Evolutionary conservation across 2,797 vertebrate genomes (phyloP), one percentile per base, ranked within the genome.

Genomic region (Phrynocephalus forsythii): DNA sequence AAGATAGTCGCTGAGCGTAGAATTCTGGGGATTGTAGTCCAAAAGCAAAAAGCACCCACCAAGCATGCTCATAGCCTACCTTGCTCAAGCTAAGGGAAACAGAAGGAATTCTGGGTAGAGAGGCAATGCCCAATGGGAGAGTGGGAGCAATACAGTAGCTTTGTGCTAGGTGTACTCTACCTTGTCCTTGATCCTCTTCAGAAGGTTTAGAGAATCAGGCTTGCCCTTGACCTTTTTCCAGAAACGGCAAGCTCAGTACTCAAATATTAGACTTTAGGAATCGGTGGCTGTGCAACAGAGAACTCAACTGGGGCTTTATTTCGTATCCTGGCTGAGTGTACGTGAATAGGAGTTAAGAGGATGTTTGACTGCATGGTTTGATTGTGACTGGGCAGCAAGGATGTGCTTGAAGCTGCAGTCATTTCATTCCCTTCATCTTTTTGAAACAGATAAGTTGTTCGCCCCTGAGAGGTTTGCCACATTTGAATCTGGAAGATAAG

Each of bases 401-500:
- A 92, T 81, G 86, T 6, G 48, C 88, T 84, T 76, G 28, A 75
- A 79, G 48, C n/a, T 48, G 72, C 79, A 69, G 87, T 20, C 72
- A 87, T 87, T 33, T 91, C 60, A 79, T 78, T 85, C 11, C 52
- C 83, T 90, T 92, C 90, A 78, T 89, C 87, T 83, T 93, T 89
- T 79, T 38, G 82, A 92, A 88, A 60, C 33, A 84, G 85, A 92
- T 90, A 92, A 91, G 91, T 93, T 71, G 83, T 88, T 86, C 52
- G 6, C 9, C 77, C 92, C 66, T n/a, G n/a, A 24, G 33, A 89
- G 63, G 69, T 90, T 93, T 92, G 91, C 88, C 86, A 76, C 24
- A 48, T 73, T 90, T 68, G 22, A 84, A 76, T 83, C 92, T 90
- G 86, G 75, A 66, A 94, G 93, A 90, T 93, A 94, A 93, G 75